These are phyloP conservation scores for Rutilus rutilus DNA, from an alignment of 2,113 vertebrate species.

Conservation along the genomic window DNA sequence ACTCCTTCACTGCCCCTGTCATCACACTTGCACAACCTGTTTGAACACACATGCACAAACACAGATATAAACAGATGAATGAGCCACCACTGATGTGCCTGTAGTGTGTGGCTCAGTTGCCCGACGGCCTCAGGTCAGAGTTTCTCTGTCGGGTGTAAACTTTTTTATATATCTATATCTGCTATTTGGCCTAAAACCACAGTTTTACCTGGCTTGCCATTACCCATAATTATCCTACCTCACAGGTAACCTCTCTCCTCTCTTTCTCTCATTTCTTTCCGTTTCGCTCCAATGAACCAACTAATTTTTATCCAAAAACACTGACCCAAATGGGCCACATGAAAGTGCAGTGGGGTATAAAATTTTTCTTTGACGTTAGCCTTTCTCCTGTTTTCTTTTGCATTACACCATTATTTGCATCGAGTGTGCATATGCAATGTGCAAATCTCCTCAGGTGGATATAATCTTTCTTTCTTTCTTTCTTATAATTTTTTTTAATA, in stretches of 20 bases:
- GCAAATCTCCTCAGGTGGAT: neutral
- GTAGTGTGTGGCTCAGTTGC: neutral
- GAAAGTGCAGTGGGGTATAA: conserved; percentile 9
- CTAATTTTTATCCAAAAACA: conserved; percentile 71
- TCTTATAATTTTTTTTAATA: neutral
- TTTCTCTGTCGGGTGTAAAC: neutral
- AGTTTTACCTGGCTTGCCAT: conserved; percentile 69
- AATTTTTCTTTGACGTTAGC: conserved; percentile 25
- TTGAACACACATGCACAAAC: conserved; percentile 18
- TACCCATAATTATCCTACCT: conserved; percentile 76
- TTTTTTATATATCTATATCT: no score
- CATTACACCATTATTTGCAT: neutral
- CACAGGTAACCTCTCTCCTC: neutral
- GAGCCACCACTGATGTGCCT: neutral
- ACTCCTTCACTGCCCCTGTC: conserved; percentile 76
- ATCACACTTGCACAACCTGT: conserved; percentile 84
- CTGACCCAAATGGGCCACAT: conserved; percentile 13
- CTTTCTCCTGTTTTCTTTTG: conserved; percentile 13
- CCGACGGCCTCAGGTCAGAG: no score
- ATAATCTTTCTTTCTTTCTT: neutral
- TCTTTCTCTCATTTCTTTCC: neutral
- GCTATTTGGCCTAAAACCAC: conserved; percentile 59
- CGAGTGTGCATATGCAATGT: neutral
- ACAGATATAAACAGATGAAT: conserved; percentile 5
- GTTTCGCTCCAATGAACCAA: conserved; percentile 73